Conservation (phyloP, 2,113 vertebrate species). For the Scartelaos histophorus region DNA sequence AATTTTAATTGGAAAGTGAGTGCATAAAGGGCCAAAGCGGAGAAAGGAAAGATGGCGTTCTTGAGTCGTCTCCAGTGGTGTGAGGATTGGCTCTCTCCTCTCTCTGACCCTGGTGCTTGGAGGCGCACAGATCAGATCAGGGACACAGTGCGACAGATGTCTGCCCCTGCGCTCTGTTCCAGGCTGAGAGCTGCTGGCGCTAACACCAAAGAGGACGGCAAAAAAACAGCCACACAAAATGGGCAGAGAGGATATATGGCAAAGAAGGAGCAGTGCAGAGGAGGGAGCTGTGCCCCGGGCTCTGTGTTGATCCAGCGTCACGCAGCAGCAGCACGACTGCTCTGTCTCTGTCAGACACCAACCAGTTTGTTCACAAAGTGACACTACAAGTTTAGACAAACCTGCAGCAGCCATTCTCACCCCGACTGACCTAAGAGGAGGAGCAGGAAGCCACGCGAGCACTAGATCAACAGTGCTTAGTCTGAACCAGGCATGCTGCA, state of each 20-base stretch:
- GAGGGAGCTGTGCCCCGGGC: conserved; percentile 1
- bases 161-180: conserved; percentile 65
- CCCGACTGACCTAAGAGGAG: conserved; percentile 41
- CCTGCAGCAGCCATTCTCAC: conserved; percentile 46
- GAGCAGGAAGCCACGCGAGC: conserved; percentile 23
- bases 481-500: neutral
- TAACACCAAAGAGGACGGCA: conserved; percentile 39
- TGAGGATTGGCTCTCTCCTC: conserved; percentile 59
- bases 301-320: conserved; percentile 57
- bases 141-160: conserved; percentile 72
- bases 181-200: conserved; percentile 66
- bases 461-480: conserved; percentile 22
- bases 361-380: conserved; percentile 62
- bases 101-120: conserved; percentile 61
- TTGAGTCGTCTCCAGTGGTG: conserved; percentile 37
- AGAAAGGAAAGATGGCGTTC: conserved; percentile 32
- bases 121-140: conserved; percentile 69
- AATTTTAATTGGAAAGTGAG: conserved; percentile 42
- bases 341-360: conserved; percentile 60
- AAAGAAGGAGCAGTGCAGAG: conserved; percentile 7
- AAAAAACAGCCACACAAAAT: neutral
- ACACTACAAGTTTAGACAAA: conserved; percentile 58
- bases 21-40: conserved; percentile 6
- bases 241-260: conserved; percentile 19
- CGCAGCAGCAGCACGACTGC: conserved; percentile 40